Evolutionary conservation across 2,888 invertebrate species (phyloP).

Genomic region (Electrophaes corylata): DNA sequence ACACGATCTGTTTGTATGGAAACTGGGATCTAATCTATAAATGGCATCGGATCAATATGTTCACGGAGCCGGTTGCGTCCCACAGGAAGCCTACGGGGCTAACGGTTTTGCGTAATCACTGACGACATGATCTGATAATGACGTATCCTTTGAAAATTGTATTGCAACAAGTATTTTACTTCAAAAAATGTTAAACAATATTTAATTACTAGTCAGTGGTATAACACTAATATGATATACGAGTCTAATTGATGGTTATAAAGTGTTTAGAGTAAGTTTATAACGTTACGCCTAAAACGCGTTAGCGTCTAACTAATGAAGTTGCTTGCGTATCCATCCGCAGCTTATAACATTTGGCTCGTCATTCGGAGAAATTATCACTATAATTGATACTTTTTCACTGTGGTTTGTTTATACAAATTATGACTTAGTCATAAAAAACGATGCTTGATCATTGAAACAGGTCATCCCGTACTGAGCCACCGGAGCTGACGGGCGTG

Average conservation of each 20-base stretch:
- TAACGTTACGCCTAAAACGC: too few species aligned
- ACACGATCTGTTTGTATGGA: conserved; percentile 31
- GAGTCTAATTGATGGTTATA: too few species aligned
- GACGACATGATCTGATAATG: conserved; percentile 35
- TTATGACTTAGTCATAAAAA: too few species aligned
- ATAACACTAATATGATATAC: background rate
- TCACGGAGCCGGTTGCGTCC: conserved; percentile 25
- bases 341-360: too few species aligned
- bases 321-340: too few species aligned
- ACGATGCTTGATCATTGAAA: background rate
- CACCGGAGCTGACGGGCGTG: conserved; percentile 89
- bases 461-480: conserved; percentile 92
- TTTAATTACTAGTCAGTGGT: background rate
- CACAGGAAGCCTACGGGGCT: conserved; percentile 32
- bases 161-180: conserved; percentile 8
- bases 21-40: conserved; percentile 36
- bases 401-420: too few species aligned
- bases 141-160: conserved; percentile 21
- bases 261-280: too few species aligned
- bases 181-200: background rate
- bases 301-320: too few species aligned
- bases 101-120: conserved; percentile 34
- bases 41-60: conserved; percentile 39
- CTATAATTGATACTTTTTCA: too few species aligned
- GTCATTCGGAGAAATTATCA: too few species aligned